These are phyloP conservation scores for Bradypus variegatus DNA, from an alignment of 2,797 vertebrate genomes.

Conservation along the genomic window DNA sequence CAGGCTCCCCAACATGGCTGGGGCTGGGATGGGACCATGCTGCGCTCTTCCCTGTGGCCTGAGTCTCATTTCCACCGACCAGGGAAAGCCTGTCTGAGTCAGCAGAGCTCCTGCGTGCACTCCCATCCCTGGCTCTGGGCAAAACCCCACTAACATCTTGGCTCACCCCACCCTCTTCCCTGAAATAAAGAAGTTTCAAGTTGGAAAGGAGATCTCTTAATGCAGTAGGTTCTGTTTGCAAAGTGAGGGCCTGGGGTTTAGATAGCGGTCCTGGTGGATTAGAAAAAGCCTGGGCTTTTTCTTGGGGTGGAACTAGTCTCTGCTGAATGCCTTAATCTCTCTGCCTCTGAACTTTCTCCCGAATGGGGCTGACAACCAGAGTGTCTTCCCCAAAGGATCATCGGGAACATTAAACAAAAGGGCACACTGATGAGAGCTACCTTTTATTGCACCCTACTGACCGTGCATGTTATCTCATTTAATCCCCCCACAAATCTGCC, in stretches of 20 bases:
- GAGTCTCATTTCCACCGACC: not conserved
- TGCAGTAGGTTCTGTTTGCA: not conserved
- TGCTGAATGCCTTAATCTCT: not conserved
- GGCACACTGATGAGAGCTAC: not conserved
- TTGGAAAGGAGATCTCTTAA: not conserved
- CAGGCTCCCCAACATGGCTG: rapidly evolving
- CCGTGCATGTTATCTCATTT: too few relatives aligned
- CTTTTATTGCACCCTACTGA: rapidly evolving
- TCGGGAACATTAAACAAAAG: rapidly evolving
- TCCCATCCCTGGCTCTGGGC: not conserved
- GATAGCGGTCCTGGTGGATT: not conserved
- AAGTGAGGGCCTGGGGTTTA: not conserved
- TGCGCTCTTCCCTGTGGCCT: not conserved
- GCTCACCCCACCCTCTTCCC: not conserved
- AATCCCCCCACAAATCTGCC: rapidly evolving
- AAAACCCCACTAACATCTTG: not conserved
- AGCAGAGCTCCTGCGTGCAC: not conserved
- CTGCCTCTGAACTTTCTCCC: not conserved
- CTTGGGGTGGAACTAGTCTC: not conserved
- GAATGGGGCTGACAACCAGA: not conserved
- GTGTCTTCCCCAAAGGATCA: not conserved
- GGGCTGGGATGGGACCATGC: not conserved
- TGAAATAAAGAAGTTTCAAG: not conserved
- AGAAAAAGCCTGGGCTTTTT: not conserved
- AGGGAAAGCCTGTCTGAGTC: not conserved